These are phyloP conservation scores for Salvelinus namaycush DNA, from an alignment of 2,113 vertebrate species.

Conservation along the genomic window DNA sequence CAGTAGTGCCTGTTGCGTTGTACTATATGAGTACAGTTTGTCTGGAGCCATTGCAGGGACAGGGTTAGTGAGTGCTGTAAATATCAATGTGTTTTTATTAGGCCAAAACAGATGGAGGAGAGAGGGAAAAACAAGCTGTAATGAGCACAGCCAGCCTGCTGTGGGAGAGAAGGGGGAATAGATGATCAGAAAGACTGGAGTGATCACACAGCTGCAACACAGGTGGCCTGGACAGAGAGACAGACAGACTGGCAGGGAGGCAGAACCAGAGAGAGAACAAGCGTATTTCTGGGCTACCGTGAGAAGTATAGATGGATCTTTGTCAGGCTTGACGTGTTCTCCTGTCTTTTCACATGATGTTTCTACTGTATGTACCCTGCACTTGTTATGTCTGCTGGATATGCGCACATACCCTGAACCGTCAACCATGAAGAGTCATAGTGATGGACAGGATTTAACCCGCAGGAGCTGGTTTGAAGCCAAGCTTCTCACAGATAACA, in stretches of 20 bases:
- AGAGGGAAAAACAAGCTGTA: slow-evolving; percentile 73
- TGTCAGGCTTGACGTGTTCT: no score
- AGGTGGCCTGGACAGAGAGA: slow-evolving; percentile 43
- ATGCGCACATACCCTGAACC: no score
- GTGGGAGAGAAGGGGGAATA: slow-evolving; percentile 58
- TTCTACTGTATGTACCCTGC: no score
- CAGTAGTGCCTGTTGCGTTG: background rate
- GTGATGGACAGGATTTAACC: background rate
- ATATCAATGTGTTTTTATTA: slow-evolving; percentile 64
- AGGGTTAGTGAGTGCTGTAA: slow-evolving; percentile 32
- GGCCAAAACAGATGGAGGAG: slow-evolving; percentile 63
- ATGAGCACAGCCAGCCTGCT: slow-evolving; percentile 67
- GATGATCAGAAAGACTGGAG: slow-evolving; percentile 63
- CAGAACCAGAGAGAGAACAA: background rate
- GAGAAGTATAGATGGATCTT: no score
- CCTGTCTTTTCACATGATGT: no score
- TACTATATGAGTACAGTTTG: background rate
- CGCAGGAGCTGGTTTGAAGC: background rate
- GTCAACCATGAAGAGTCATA: no score
- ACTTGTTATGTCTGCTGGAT: no score
- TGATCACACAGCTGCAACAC: slow-evolving; percentile 57
- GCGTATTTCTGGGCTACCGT: no score
- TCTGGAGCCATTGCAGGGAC: slow-evolving; percentile 15
- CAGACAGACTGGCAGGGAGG: background rate
- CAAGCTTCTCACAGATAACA: background rate